These are phyloP conservation scores for Autographa pulchrina DNA, from an alignment of 2,888 invertebrate genomes.

Conservation along the genomic window DNA sequence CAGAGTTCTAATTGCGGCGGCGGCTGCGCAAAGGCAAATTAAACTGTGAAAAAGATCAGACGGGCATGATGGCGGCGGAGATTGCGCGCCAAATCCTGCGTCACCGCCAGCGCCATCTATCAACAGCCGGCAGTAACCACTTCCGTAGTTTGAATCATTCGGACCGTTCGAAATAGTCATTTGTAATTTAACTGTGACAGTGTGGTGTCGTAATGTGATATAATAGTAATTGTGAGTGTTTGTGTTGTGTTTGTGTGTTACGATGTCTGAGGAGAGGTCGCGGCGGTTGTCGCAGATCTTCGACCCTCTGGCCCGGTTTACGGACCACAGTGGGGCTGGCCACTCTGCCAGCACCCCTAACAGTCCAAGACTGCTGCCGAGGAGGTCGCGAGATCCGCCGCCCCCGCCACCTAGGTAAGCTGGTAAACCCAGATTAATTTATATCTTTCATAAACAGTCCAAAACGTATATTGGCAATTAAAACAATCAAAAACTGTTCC, in stretches of 20 bases:
- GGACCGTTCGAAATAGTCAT: constrained; percentile 83
- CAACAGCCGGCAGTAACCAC: constrained; percentile 68
- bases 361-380: constrained; percentile 92
- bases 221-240: constrained; percentile 71
- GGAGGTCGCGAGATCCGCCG: constrained; percentile 86
- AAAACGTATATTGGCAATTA: too few species aligned
- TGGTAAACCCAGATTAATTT: neutral
- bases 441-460: too few species aligned
- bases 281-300: constrained; percentile 95
- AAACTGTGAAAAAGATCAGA: constrained; percentile 83
- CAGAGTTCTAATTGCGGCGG: constrained; percentile 81
- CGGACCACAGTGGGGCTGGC: constrained; percentile 90
- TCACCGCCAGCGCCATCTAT: constrained; percentile 78
- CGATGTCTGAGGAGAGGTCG: constrained; percentile 91
- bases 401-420: constrained; percentile 86
- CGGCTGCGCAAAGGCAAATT: constrained; percentile 71
- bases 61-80: constrained; percentile 80
- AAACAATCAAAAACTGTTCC: too few species aligned
- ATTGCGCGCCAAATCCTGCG: constrained; percentile 82
- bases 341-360: constrained; percentile 91
- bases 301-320: constrained; percentile 94
- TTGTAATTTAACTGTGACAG: constrained; percentile 78
- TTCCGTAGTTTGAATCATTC: constrained; percentile 79
- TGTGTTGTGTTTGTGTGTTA: constrained; percentile 78
- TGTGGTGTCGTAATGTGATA: constrained; percentile 81